Conservation (phyloP, 1,140 invertebrate genomes). For the Drosophila ficusphila region DNA sequence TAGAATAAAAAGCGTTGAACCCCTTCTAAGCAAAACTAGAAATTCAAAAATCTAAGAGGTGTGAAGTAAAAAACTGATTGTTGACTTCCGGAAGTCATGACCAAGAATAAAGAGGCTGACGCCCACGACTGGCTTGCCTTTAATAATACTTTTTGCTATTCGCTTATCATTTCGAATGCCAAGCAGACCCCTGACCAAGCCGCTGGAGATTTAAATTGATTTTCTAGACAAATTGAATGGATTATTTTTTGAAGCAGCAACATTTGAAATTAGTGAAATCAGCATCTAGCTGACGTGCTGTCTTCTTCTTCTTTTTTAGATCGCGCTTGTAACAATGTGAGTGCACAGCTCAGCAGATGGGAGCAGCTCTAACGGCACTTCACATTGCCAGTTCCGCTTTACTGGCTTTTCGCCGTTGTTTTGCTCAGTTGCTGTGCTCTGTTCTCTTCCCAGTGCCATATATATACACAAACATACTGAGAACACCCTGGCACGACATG, state of each 20-base stretch:
- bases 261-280: not conserved
- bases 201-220: not conserved
- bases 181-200: conserved; percentile 21
- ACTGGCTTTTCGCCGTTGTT: conserved; percentile 67
- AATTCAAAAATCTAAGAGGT: conserved; percentile 1
- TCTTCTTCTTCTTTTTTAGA: not conserved
- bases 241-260: not conserved
- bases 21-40: conserved; percentile 6
- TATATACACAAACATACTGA: too few relatives aligned
- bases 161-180: too few relatives aligned
- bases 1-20: not conserved
- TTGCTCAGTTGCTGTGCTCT: conserved; percentile 17
- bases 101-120: conserved; percentile 9
- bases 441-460: conserved; percentile 32
- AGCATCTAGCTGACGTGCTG: not conserved
- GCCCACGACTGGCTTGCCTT: conserved; percentile 24
- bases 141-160: conserved; percentile 45
- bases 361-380: conserved; percentile 70
- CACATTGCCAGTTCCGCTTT: conserved; percentile 76
- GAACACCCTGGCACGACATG: not conserved
- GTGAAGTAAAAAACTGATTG: conserved; percentile 7
- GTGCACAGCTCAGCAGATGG: conserved; percentile 49
- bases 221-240: conserved; percentile 11
- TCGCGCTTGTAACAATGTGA: not conserved
- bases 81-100: conserved; percentile 22